A percentile compares a stretch with the other conserved stretches of the same genome.
Evolutionary conservation across 2,888 invertebrate species (phyloP).

Genomic region (Lasioglossum marginatum): DNA sequence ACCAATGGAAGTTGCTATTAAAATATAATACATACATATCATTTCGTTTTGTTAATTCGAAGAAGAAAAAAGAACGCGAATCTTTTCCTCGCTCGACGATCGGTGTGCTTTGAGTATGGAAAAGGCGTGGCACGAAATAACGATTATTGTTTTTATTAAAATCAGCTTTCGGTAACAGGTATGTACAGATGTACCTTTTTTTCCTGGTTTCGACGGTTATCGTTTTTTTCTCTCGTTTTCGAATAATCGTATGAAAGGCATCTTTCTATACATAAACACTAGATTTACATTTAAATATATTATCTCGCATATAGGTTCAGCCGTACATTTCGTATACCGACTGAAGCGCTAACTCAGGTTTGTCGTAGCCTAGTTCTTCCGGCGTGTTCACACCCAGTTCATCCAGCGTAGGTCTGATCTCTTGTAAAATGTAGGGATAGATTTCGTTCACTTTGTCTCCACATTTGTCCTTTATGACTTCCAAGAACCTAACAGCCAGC

Average conservation of each 20-base stretch:
- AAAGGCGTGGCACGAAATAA: constrained; percentile 16
- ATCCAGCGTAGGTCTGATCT: constrained; percentile 95
- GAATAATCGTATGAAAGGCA: constrained; percentile 19
- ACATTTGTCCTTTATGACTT: constrained; percentile 96
- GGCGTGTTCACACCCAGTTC: constrained; percentile 97
- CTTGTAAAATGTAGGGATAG: constrained; percentile 94
- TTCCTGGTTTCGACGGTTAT: constrained; percentile 13
- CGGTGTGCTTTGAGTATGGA: neutral
- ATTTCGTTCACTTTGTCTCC: constrained; percentile 91
- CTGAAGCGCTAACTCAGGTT: constrained; percentile 96
- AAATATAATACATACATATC: constrained; percentile 78
- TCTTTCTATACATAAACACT: constrained; percentile 63
- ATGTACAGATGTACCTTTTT: constrained; percentile 43
- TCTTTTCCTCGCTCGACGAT: neutral
- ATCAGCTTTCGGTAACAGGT: constrained; percentile 38
- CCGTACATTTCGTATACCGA: constrained; percentile 89
- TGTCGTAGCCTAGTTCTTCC: constrained; percentile 98
- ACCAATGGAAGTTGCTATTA: constrained; percentile 75
- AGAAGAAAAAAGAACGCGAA: neutral
- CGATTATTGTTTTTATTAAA: constrained; percentile 60
- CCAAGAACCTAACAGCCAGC: constrained; percentile 96
- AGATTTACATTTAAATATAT: constrained; percentile 27
- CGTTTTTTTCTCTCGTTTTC: neutral
- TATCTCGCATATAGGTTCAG: constrained; percentile 58
- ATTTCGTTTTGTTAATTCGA: constrained; percentile 51